Conservation (phyloP, 2,113 vertebrate genomes). For the Pterophyllum scalare region DNA sequence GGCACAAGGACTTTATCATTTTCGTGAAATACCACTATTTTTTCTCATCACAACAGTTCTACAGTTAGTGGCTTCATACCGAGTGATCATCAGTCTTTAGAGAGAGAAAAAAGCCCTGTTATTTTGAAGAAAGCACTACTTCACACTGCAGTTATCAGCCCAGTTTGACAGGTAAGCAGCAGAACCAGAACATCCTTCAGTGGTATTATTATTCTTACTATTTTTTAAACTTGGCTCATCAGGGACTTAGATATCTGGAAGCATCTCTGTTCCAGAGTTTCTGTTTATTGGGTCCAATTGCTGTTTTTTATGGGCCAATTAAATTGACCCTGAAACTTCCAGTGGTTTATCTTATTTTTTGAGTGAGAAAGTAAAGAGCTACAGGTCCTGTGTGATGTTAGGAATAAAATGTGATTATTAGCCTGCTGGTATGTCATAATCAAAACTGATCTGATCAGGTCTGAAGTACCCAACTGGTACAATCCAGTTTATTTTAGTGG, state of each 20-base stretch:
- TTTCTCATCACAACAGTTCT: neutral
- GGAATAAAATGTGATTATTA: neutral
- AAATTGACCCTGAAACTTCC: neutral
- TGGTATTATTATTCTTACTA: neutral
- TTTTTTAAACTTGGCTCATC: neutral
- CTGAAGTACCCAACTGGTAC: neutral
- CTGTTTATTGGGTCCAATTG: neutral
- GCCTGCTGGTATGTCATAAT: neutral
- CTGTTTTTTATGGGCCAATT: neutral
- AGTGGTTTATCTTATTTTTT: neutral
- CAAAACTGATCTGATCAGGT: neutral
- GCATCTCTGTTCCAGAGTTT: neutral
- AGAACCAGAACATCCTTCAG: neutral
- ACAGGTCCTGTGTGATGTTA: neutral
- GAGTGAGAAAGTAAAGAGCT: neutral
- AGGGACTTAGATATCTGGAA: slow-evolving; percentile 1
- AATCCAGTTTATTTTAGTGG: neutral
- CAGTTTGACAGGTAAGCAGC: neutral
- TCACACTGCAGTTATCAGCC: neutral
- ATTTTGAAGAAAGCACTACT: neutral
- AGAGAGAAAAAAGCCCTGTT: too few species aligned
- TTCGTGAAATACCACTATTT: neutral
- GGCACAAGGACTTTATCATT: neutral
- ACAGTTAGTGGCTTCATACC: neutral
- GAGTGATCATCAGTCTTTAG: neutral